Evolutionary conservation across 2,888 invertebrate genomes (phyloP).

Genomic region (Helicoverpa assulta): DNA sequence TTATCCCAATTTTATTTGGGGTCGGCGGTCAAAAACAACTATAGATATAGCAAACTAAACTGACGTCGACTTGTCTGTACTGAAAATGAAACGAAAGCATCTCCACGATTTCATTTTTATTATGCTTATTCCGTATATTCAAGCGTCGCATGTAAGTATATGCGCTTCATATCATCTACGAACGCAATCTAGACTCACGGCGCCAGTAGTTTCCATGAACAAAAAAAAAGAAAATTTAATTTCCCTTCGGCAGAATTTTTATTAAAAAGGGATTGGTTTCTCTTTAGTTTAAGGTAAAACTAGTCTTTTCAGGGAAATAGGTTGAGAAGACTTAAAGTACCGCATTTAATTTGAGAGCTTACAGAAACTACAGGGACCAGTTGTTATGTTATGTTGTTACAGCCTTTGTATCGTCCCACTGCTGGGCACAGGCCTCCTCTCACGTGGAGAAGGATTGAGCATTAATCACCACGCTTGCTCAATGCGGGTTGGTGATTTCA

Average conservation of each 20-base stretch:
- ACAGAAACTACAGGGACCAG: too few species aligned
- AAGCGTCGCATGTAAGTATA: constrained; percentile 9
- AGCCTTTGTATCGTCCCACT: too few species aligned
- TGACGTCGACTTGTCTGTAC: constrained; percentile 7
- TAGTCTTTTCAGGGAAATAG: neutral
- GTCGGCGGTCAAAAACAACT: too few species aligned
- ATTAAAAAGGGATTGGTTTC: constrained; percentile 27
- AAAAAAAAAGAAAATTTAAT: constrained; percentile 28
- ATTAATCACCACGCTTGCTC: too few species aligned
- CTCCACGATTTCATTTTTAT: constrained; percentile 17
- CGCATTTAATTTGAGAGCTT: too few species aligned
- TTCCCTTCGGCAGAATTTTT: constrained; percentile 25
- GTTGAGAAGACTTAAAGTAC: too few species aligned
- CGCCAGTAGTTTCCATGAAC: constrained; percentile 30
- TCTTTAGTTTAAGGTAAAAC: constrained; percentile 9
- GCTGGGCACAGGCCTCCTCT: too few species aligned
- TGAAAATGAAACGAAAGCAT: constrained; percentile 10
- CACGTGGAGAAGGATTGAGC: too few species aligned
- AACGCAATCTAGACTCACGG: constrained; percentile 25
- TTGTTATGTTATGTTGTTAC: too few species aligned
- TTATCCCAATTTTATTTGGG: too few species aligned
- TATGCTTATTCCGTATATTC: constrained; percentile 29
- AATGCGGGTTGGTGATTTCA: too few species aligned
- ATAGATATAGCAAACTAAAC: neutral
- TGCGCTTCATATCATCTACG: constrained; percentile 21